A percentile compares a stretch with the other conserved stretches of the same genome.
phyloP scores from a whole-genome alignment of 2,113 vertebrate species.

The Perca flavescens region DNA sequence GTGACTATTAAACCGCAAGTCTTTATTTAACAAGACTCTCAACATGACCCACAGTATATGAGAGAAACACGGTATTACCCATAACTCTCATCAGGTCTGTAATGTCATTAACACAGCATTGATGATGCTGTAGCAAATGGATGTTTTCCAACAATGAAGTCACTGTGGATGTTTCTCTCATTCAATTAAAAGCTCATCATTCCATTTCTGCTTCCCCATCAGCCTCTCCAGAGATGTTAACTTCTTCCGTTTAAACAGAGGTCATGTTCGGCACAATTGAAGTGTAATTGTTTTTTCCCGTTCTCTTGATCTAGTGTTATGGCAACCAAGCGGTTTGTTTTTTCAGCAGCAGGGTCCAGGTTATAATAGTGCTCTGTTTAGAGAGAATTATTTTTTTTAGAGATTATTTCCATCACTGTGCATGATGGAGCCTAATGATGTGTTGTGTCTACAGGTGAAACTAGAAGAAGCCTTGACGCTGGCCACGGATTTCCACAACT shows the following conservation, averaged over 20 bases:
- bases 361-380: neutral
- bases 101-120: conserved; percentile 51
- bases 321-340: conserved; percentile 48
- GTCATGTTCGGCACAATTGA: conserved; percentile 26
- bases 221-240: conserved; percentile 56
- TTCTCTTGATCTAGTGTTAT: conserved; percentile 30
- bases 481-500: conserved; percentile 97
- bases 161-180: conserved; percentile 48
- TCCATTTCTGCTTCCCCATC: conserved; percentile 42
- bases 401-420: neutral
- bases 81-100: conserved; percentile 29
- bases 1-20: neutral
- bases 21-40: conserved; percentile 28
- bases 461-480: conserved; percentile 93
- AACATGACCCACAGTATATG: neutral
- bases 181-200: conserved; percentile 75
- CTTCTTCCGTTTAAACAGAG: conserved; percentile 59
- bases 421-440: neutral
- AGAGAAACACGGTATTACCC: conserved; percentile 32
- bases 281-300: neutral
- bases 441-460: conserved; percentile 86
- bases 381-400: too few relatives aligned
- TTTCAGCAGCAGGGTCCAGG: neutral
- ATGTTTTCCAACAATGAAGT: conserved; percentile 54
- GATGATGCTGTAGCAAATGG: conserved; percentile 22